A percentile compares a stretch with the other conserved stretches of the same genome.
Evolutionary conservation across 2,113 vertebrate genomes (phyloP).

Genomic region (Brachyhypopomus occidentalis): DNA sequence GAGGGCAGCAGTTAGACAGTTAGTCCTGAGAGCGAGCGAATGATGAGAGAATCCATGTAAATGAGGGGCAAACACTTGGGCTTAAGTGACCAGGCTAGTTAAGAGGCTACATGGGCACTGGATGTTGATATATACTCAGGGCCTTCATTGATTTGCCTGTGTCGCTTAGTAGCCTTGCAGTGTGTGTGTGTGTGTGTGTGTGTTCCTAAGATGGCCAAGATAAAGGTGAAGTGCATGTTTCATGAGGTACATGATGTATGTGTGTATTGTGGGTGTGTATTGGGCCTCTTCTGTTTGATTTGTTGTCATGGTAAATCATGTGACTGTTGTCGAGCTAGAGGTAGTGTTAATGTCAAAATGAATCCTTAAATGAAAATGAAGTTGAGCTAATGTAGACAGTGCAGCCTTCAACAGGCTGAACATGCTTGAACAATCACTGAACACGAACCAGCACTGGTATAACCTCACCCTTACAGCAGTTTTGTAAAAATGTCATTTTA

Average conservation of each 20-base stretch:
- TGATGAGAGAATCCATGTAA: constrained; percentile 73
- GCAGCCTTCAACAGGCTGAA: background rate
- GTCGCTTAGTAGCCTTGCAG: constrained; percentile 15
- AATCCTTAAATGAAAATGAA: constrained; percentile 5
- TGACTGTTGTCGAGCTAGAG: constrained; percentile 25
- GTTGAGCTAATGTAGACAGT: constrained; percentile 13
- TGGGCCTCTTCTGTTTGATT: background rate
- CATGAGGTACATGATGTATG: constrained; percentile 17
- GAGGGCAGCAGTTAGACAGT: no score
- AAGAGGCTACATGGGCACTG: constrained; percentile 54
- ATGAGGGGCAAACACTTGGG: constrained; percentile 69
- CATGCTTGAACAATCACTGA: no score
- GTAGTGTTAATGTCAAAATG: constrained; percentile 25
- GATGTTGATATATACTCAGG: constrained; percentile 45
- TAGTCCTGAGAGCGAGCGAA: constrained; percentile 34
- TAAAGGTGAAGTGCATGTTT: background rate
- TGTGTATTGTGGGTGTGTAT: background rate
- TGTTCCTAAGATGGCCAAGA: background rate
- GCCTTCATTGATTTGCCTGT: constrained; percentile 66
- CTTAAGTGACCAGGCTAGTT: constrained; percentile 62
- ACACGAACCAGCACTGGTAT: no score
- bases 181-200: background rate
- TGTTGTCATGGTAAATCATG: background rate
- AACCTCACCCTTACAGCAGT: no score
- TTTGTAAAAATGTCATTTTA: background rate